Conservation (phyloP, 2,113 vertebrate genomes). For the Odocoileus virginianus region DNA sequence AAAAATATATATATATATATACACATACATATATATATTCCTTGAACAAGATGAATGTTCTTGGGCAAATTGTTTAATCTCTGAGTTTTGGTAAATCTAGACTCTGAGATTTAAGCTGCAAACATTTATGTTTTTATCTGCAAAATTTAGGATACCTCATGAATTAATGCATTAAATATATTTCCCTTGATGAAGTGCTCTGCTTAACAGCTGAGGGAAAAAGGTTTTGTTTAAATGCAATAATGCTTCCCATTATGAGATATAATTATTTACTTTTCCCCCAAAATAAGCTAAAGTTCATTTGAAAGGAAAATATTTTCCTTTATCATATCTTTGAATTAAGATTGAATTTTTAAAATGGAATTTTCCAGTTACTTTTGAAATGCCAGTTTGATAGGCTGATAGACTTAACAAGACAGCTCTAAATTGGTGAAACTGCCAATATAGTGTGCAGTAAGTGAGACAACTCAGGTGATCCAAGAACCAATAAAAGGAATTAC, state of each 20-base stretch:
- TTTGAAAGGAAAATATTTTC: constrained; percentile 26
- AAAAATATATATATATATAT: background rate
- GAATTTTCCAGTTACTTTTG: constrained; percentile 10
- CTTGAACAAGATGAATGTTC: background rate
- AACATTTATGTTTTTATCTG: background rate
- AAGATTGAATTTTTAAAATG: background rate
- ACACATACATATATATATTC: background rate
- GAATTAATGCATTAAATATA: background rate
- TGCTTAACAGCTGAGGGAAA: background rate
- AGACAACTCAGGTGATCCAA: background rate
- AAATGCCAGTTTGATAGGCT: constrained; percentile 30
- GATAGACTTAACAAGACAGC: constrained; percentile 8
- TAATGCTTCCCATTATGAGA: background rate
- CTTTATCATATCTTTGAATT: constrained; percentile 16
- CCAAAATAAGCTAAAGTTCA: background rate
- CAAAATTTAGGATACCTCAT: background rate
- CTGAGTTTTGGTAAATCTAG: background rate
- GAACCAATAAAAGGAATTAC: constrained; percentile 29
- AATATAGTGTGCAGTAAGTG: background rate
- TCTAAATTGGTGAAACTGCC: constrained; percentile 20
- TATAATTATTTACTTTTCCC: background rate
- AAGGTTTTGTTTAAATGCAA: background rate
- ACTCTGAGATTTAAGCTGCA: background rate
- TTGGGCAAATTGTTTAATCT: background rate
- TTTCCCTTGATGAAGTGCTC: background rate